A percentile compares a stretch with the other conserved stretches of the same genome.
Conservation (phyloP, 2,797 vertebrate genomes). For the Choloepus didactylus region DNA sequence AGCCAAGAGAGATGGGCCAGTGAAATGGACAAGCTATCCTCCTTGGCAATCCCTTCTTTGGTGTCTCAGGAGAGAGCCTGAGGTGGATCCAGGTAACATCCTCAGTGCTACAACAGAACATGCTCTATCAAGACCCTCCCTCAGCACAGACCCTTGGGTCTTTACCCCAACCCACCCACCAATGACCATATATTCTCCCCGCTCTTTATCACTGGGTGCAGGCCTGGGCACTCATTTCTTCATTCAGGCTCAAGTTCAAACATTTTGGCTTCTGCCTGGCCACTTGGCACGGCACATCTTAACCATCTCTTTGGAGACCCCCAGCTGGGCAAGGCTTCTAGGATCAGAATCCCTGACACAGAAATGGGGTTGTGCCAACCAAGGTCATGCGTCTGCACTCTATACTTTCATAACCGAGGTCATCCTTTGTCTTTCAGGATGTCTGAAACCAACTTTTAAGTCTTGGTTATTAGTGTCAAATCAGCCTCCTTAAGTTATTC, state of each 20-base stretch:
- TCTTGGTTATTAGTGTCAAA: background rate
- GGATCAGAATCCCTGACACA: background rate
- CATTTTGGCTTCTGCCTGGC: background rate
- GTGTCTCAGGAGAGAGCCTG: background rate
- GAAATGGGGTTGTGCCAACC: background rate
- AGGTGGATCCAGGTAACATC: too few relatives aligned
- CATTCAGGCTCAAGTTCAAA: background rate
- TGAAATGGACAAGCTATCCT: background rate
- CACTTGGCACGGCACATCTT: background rate
- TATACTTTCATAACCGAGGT: background rate
- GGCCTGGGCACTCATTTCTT: background rate
- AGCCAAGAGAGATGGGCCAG: background rate
- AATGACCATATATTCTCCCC: fast-evolving
- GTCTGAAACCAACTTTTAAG: background rate
- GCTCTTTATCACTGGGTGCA: background rate
- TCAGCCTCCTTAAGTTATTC: background rate
- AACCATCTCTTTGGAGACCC: background rate
- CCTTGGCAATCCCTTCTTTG: too few relatives aligned
- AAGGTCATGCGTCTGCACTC: background rate
- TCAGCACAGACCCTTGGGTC: background rate
- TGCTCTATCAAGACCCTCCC: background rate
- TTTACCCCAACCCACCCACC: background rate
- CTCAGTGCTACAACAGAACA: background rate
- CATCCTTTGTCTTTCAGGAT: background rate
- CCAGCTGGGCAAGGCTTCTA: background rate